Percentiles rank a stretch among this genome's conserved stretches.
Conservation (phyloP, 1,140 invertebrate genomes). For the Ericerus pela region DNA sequence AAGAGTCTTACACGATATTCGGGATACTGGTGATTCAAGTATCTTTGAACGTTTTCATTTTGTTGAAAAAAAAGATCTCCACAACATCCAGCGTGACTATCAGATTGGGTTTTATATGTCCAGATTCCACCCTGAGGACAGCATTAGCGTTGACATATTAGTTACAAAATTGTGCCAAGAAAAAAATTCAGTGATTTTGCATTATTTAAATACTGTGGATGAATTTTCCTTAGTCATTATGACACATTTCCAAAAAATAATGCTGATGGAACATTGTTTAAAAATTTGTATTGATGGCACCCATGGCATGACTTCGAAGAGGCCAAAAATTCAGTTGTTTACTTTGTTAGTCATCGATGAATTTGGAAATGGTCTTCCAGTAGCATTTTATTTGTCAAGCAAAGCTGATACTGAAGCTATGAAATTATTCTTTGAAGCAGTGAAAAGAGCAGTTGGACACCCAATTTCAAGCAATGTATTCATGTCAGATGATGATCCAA, state of each 20-base stretch:
- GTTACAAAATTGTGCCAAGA: neutral
- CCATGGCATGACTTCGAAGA: conserved; percentile 12
- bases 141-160: conserved; percentile 8
- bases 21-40: neutral
- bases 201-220: neutral
- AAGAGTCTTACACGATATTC: conserved; percentile 5
- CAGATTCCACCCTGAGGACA: neutral
- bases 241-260: conserved; percentile 12
- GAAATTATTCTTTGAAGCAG: conserved; percentile 14
- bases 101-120: neutral
- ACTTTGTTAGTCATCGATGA: conserved; percentile 17
- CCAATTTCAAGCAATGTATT: conserved; percentile 6
- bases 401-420: conserved; percentile 6
- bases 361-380: conserved; percentile 5
- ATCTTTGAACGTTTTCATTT: neutral
- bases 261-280: conserved; percentile 7
- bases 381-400: conserved; percentile 18
- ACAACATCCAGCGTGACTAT: conserved; percentile 9
- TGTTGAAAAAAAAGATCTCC: conserved; percentile 9
- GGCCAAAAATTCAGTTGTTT: conserved; percentile 14
- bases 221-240: conserved; percentile 17
- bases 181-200: conserved; percentile 6
- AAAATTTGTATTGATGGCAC: conserved; percentile 17
- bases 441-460: neutral
- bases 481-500: conserved; percentile 14